Evolutionary conservation across 2,113 vertebrate species (phyloP).

Genomic region (Aspidoscelis tigris): DNA sequence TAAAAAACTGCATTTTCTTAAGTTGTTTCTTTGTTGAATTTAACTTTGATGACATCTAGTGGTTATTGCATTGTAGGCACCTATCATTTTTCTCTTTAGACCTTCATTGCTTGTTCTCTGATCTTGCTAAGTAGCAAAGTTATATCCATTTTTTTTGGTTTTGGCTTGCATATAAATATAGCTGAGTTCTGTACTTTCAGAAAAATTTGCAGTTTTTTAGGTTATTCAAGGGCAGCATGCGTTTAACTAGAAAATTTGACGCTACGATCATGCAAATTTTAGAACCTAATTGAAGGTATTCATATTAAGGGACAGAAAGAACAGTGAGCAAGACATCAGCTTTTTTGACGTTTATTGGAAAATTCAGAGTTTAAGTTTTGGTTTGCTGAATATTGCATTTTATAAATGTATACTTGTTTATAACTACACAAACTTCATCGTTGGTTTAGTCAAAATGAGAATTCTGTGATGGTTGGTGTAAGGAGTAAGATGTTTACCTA

Average conservation of each 20-base stretch:
- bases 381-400: not conserved
- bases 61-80: constrained; percentile 16
- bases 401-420: accelerated
- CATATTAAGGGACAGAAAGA: not conserved
- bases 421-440: not conserved
- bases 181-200: not conserved
- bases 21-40: constrained; percentile 35
- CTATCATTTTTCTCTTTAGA: accelerated
- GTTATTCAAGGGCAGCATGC: not conserved
- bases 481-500: constrained; percentile 22
- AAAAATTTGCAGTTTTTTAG: not conserved
- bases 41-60: constrained; percentile 68
- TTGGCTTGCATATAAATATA: not conserved
- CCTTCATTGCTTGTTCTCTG: accelerated
- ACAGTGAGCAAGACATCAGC: no score
- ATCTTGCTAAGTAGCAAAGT: not conserved
- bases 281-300: not conserved
- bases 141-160: accelerated
- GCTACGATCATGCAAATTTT: not conserved
- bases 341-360: not conserved
- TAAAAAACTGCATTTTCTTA: not conserved
- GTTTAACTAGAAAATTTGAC: not conserved
- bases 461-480: not conserved
- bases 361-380: not conserved
- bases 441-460: not conserved